These are phyloP conservation scores for Pecten maximus DNA, from an alignment of 2,888 invertebrate species.

Conservation along the genomic window DNA sequence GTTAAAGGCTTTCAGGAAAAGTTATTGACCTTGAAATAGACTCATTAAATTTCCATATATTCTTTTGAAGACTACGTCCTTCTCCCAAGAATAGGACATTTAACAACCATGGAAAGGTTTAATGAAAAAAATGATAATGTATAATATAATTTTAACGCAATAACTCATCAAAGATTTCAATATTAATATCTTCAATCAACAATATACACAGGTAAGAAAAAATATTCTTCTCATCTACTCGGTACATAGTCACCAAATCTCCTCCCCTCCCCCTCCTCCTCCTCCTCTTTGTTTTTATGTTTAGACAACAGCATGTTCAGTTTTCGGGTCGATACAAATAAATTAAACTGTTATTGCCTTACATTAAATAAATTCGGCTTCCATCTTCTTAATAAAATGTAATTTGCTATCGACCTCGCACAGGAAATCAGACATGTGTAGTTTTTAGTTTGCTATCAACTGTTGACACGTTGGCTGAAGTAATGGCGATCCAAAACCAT, in stretches of 20 bases:
- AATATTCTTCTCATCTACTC: no score
- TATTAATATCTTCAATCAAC: neutral
- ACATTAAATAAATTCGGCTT: neutral
- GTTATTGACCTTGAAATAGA: neutral
- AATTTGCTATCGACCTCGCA: neutral
- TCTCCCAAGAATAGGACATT: neutral
- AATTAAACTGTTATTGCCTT: neutral
- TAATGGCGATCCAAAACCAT: neutral
- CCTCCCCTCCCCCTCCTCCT: neutral
- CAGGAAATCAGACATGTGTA: conserved; percentile 31
- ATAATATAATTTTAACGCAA: neutral
- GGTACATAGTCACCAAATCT: neutral
- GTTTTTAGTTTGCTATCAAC: neutral
- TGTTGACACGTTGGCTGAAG: neutral
- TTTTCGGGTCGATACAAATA: neutral
- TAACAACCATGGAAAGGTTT: neutral
- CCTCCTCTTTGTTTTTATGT: neutral
- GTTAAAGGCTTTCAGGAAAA: neutral
- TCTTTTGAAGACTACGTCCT: neutral
- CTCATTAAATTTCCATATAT: neutral
- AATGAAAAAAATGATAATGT: neutral
- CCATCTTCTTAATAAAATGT: conserved; percentile 4
- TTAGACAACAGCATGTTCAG: neutral
- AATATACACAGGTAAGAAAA: no score
- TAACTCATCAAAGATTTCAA: neutral